Base-by-base conservation (phyloP, 2,888 invertebrate genomes). In the Acleris laterana region DNA sequence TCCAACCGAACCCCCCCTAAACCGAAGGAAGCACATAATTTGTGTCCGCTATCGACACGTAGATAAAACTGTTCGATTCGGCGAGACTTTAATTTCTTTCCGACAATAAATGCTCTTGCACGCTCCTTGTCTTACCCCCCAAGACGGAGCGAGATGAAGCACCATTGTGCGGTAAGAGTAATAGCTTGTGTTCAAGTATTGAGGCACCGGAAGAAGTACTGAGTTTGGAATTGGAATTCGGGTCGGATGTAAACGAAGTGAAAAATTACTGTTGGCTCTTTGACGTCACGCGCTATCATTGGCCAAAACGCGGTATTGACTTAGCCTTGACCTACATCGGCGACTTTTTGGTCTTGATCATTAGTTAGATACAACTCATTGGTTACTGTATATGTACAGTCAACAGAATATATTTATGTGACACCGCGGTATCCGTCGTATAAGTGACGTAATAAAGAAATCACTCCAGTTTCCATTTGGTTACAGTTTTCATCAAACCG, bases 21-120 rank as follows among this genome's bases (percentile, higher is more conserved):
- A 72, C 64, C 76, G 74, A 81, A 87, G 87, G 87, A 88, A 89
- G 86, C 89, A 90, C 90, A 91, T 91, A 91, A 92, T 91, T 91
- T 91, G 90, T 89, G 90, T 85, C 85, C 88, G 88, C 89, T 88
- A 90, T 92, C 91, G 90, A 89, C 91, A 89, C 90, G 83, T 84
- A 87, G 90, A 91, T 91, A 90, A 90, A 88, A 88, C 88, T 87
- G 85, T 88, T 88, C 90, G 88, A 90, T 90, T 90, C 83, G 85
- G 84, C 81, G 84, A 87, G 85, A 89, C 89, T 90, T 92, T 92
- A 91, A 92, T 91, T 91, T 88, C 91, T 90, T 90, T 84, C 80
- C 77, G 75, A 82, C 88, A 86, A 89, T 90, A 87, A 90, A 90
- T 90, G 90, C 82, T 82, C 79, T 74, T 70, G 76, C 77, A 75